Percentiles rank a stretch among this genome's conserved stretches.
Evolutionary conservation across 2,797 vertebrate genomes (phyloP).

Genomic region (Kryptolebias ocellatus): DNA sequence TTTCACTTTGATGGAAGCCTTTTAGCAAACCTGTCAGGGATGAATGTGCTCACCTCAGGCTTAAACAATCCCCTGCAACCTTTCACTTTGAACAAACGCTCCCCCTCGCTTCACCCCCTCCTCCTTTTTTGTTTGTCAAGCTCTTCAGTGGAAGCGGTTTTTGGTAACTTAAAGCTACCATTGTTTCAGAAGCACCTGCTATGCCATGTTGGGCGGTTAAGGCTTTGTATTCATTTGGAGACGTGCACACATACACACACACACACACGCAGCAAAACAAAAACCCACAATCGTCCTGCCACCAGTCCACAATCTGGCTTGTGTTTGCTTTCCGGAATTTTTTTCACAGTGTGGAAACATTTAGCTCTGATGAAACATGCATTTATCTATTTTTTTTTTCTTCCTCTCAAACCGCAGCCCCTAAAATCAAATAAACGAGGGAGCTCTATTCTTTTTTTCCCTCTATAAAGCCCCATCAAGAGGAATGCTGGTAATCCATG

Average conservation of each 20-base stretch:
- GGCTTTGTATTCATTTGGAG: constrained; percentile 67
- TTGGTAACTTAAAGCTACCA: constrained; percentile 53
- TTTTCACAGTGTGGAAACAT: constrained; percentile 79
- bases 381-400: constrained; percentile 75
- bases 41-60: constrained; percentile 48
- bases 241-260: constrained; percentile 22
- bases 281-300: constrained; percentile 75
- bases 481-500: constrained; percentile 79
- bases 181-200: constrained; percentile 81
- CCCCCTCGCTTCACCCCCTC: constrained; percentile 15
- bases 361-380: constrained; percentile 81
- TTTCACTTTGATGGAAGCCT: constrained; percentile 61
- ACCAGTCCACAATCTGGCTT: constrained; percentile 78
- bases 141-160: constrained; percentile 58
- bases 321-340: constrained; percentile 78
- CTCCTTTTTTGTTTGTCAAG: constrained; percentile 49
- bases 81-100: constrained; percentile 24
- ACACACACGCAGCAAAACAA: constrained; percentile 67
- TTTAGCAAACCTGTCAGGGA: constrained; percentile 64
- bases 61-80: constrained; percentile 23
- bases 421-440: constrained; percentile 82
- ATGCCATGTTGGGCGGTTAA: constrained; percentile 61
- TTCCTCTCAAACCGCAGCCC: constrained; percentile 66
- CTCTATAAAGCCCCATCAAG: constrained; percentile 79
- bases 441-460: constrained; percentile 71